Evolutionary conservation across 2,797 vertebrate species (phyloP).

Genomic region (Sebastes vulpes): DNA sequence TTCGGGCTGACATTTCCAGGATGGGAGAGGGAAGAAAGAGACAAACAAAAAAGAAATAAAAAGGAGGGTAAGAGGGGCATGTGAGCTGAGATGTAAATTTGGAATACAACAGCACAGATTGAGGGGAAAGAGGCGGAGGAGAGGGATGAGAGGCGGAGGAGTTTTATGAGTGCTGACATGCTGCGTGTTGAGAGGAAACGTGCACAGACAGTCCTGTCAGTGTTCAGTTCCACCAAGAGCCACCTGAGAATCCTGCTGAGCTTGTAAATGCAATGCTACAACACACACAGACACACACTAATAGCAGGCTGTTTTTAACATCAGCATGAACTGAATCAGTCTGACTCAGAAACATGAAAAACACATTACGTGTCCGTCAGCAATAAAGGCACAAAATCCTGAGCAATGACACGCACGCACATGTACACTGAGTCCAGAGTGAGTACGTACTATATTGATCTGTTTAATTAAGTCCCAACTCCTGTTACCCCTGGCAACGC

Average conservation of each 20-base stretch:
- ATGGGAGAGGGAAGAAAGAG: not conserved
- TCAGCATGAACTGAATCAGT: not conserved
- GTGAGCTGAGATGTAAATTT: constrained; percentile 1
- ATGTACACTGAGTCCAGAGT: constrained; percentile 2
- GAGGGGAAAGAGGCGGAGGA: not conserved
- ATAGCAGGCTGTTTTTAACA: not conserved
- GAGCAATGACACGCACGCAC: not conserved
- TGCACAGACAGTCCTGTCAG: constrained; percentile 37
- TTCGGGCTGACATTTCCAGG: not conserved
- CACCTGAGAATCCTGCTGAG: constrained; percentile 54
- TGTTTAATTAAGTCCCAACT: constrained; percentile 77
- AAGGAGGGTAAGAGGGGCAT: not conserved
- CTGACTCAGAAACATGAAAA: not conserved
- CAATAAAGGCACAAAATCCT: not conserved
- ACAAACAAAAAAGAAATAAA: not conserved
- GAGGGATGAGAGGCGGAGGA: not conserved
- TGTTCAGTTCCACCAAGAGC: constrained; percentile 10
- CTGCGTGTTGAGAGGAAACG: constrained; percentile 39
- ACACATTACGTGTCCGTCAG: not conserved
- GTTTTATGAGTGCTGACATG: constrained; percentile 42
- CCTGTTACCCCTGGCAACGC: constrained; percentile 83
- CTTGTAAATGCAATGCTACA: not conserved
- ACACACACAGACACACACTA: not conserved
- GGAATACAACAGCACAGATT: not conserved
- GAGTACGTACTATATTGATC: constrained; percentile 63